Percentiles rank a stretch among this genome's conserved stretches.
These are phyloP conservation scores for Callorhinus ursinus DNA, from an alignment of 2,113 vertebrate genomes.

Conservation along the genomic window DNA sequence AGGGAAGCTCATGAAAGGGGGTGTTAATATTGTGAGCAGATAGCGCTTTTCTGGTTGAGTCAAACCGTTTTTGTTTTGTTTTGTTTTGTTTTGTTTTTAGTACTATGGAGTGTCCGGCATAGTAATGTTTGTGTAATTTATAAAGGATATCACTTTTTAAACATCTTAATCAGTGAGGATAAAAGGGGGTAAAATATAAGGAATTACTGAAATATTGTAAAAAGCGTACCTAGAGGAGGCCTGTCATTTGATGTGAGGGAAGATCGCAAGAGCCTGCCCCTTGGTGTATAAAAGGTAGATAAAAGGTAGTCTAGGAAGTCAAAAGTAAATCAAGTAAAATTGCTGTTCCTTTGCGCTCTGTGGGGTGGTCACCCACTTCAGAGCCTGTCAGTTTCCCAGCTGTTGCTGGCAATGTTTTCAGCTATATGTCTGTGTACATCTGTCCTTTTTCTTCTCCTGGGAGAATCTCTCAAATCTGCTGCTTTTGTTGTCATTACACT, in stretches of 20 bases:
- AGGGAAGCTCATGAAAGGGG: no score
- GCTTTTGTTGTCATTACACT: slow-evolving; percentile 75
- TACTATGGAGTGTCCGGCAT: no score
- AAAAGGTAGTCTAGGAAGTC: slow-evolving; percentile 15
- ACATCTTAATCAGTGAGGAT: not conserved
- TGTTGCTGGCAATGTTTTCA: slow-evolving; percentile 68
- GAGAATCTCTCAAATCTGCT: slow-evolving; percentile 74
- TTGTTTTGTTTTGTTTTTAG: not conserved
- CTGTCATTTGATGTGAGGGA: not conserved
- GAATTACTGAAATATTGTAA: not conserved
- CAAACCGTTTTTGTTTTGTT: not conserved
- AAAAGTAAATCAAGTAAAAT: not conserved
- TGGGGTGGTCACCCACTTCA: slow-evolving; percentile 63
- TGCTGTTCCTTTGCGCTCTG: not conserved
- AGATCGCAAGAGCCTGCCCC: not conserved
- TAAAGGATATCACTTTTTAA: not conserved
- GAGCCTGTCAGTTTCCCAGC: slow-evolving; percentile 77
- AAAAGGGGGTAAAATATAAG: not conserved
- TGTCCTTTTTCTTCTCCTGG: slow-evolving; percentile 78
- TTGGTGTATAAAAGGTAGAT: not conserved
- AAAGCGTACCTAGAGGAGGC: not conserved
- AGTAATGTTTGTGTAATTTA: not conserved
- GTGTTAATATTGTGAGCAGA: rapidly evolving
- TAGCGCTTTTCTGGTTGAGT: not conserved
- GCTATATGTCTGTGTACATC: slow-evolving; percentile 68